Conservation (phyloP, 2,113 vertebrate genomes). For the Sphyrna mokarran region DNA sequence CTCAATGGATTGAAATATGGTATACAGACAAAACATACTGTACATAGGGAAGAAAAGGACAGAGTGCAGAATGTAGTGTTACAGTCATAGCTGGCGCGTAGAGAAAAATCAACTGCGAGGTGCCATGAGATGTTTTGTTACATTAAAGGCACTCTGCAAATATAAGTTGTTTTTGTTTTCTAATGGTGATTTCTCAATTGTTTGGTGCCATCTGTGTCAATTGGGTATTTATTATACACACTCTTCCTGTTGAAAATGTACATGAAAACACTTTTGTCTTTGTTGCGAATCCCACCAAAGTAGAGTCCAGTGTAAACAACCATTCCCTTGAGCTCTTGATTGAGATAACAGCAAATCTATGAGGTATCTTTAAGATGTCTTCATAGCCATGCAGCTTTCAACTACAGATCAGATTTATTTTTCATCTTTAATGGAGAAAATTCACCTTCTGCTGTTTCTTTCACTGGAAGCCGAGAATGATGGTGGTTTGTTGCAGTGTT, state of each 20-base stretch:
- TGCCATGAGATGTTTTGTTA: not conserved
- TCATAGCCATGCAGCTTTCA: not conserved
- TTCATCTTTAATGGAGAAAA: not conserved
- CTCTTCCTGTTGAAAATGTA: not conserved
- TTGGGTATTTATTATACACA: not conserved
- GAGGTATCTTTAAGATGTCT: not conserved
- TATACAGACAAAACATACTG: too few relatives aligned
- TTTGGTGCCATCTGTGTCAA: not conserved
- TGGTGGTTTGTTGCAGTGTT: not conserved
- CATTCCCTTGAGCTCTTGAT: not conserved
- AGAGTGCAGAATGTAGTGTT: too few relatives aligned
- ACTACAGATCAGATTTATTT: not conserved
- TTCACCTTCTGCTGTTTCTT: not conserved
- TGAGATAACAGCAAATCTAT: not conserved
- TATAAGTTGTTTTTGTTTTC: not conserved
- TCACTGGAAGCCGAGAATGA: not conserved
- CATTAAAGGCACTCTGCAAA: not conserved
- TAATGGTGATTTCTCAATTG: not conserved
- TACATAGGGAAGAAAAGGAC: too few relatives aligned
- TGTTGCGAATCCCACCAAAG: not conserved
- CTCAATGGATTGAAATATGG: not conserved
- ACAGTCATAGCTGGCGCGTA: too few relatives aligned
- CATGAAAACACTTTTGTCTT: not conserved
- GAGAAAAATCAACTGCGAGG: not conserved
- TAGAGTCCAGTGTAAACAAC: not conserved